Base-by-base conservation (phyloP, 2,888 invertebrate genomes). In the Cheilosia grossa region DNA sequence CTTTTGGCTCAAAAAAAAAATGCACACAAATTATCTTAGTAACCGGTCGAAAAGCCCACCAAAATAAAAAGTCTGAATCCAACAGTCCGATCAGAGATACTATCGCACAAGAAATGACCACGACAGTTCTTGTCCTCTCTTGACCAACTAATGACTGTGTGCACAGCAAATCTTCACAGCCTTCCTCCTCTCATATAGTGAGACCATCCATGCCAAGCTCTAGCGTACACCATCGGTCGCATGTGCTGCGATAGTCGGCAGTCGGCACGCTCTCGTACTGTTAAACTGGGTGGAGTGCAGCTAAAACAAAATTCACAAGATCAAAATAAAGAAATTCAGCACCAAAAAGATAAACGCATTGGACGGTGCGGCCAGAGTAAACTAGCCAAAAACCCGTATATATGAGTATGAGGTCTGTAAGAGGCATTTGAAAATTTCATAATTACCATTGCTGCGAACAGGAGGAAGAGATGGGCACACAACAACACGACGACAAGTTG, bases 121-220 rank as follows among this genome's bases (percentile, higher is more conserved):
- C 83, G 56, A 75, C 69, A 80, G 53, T 74, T 79, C 73, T 79
- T 64, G 61, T 79, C 33, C 63, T 51, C 82, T 63, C 79, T 69
- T 83, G 83, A 83, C 79, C 79, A 83, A 83, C 83, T 83, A 83
- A 79, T 74, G 79, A 81, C 30, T 63, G 33, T 24, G 4, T 47
- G 61, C 61, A 42, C 24, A 53, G 74, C 51, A 69, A 69, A 59
- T 64, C 69, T 81, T 63, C 27, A 58, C 15, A 33, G 79, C 42
- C 58, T 72, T 64, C 70, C 66, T 72, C 33, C 58, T 64, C 64
- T 47, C 54, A 59, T 80, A 42, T 40, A 15, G 56, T 40, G n/a
- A 21, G 59, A 63, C 53, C 44, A 44, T 19, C 61, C 49, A 67
- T 33, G 47, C 47, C 24, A 42, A 63, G 21, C 56, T 58, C 72